phyloP scores from a whole-genome alignment of 2,797 vertebrate genomes.

The Platalea minor region DNA sequence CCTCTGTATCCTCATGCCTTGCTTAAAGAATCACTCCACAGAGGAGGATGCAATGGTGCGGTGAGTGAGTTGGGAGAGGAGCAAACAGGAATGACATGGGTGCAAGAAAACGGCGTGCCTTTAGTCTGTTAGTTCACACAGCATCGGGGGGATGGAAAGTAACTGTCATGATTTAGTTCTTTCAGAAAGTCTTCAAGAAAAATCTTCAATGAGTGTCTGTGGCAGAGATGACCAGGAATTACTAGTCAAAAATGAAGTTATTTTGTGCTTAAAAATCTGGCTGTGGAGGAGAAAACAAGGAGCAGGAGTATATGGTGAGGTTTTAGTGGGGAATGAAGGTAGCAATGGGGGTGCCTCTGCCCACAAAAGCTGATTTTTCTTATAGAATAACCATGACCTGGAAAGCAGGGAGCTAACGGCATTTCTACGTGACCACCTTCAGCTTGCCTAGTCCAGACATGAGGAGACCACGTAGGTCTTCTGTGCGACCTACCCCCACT shows the following conservation, averaged over 20 bases:
- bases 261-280: not conserved
- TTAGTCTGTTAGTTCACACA: not conserved
- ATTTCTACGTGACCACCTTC: not conserved
- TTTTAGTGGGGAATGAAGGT: not conserved
- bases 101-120: rapidly evolving
- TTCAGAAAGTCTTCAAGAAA: not conserved
- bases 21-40: not conserved
- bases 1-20: not conserved
- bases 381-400: rapidly evolving
- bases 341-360: not conserved
- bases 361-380: not conserved
- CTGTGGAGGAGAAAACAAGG: not conserved
- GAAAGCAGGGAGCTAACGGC: not conserved
- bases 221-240: not conserved
- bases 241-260: not conserved
- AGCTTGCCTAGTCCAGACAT: not conserved
- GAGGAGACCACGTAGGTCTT: not conserved
- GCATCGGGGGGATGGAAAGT: not conserved
- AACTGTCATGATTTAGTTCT: not conserved
- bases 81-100: not conserved
- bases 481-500: not conserved
- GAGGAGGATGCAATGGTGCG: not conserved
- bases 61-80: not conserved
- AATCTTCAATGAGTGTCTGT: not conserved
- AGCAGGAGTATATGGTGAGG: not conserved